Conservation (phyloP, 2,797 vertebrate genomes). For the Graptemys geographica region DNA sequence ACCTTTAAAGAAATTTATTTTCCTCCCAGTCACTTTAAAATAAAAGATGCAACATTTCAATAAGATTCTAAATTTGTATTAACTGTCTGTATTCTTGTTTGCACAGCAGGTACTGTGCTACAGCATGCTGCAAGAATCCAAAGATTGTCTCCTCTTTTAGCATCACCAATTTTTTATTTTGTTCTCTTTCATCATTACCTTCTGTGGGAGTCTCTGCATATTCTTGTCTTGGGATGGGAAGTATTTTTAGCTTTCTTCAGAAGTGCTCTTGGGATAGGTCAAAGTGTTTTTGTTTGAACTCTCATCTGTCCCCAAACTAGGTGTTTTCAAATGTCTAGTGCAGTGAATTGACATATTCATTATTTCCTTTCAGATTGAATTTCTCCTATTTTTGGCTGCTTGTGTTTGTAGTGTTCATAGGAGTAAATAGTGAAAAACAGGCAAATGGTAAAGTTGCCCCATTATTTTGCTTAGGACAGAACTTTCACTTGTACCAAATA, state of each 20-base stretch:
- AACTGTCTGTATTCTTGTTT: fast-evolving
- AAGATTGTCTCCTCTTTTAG: not conserved
- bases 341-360: not conserved
- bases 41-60: not conserved
- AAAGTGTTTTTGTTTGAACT: not conserved
- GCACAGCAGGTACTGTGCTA: not conserved
- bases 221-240: not conserved
- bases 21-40: not conserved
- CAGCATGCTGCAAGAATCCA: fast-evolving
- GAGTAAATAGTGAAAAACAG: not conserved
- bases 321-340: not conserved
- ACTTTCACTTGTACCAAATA: not conserved
- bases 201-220: fast-evolving
- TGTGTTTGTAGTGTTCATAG: not conserved
- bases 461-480: not conserved
- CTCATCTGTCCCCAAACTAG: not conserved
- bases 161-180: not conserved
- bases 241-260: not conserved
- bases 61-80: not conserved
- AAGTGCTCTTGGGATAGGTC: not conserved
- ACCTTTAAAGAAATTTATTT: not conserved
- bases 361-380: fast-evolving
- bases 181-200: not conserved
- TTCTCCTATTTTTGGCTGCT: fast-evolving
- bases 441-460: fast-evolving